phyloP scores from a whole-genome alignment of 2,797 vertebrate species.

The Pseudotriccus pelzelni region DNA sequence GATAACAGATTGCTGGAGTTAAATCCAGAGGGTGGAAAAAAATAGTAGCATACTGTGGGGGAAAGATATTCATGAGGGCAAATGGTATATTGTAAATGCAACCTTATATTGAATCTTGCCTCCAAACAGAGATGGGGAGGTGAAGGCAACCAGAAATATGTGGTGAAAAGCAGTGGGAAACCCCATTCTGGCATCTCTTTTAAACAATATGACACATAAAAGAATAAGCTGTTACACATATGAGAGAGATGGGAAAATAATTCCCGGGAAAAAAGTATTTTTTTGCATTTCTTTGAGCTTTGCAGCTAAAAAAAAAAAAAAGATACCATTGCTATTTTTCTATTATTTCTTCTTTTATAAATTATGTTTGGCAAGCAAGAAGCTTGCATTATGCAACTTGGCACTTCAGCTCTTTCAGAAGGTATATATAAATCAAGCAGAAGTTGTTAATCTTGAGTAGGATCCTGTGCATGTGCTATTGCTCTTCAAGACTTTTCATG shows the following conservation, averaged over 20 bases:
- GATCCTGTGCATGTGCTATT: not conserved
- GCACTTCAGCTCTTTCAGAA: not conserved
- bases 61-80: not conserved
- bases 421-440: not conserved
- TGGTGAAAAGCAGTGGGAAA: not conserved
- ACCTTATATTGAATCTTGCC: not conserved
- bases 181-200: not conserved
- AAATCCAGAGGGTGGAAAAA: not conserved
- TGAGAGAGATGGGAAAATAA: not conserved
- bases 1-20: not conserved
- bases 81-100: not conserved
- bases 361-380: not conserved
- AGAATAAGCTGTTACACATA: not conserved
- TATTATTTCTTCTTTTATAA: not conserved
- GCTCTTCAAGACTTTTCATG: not conserved
- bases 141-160: not conserved
- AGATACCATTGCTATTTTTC: not conserved
- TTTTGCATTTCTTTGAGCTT: not conserved
- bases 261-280: not conserved
- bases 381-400: not conserved
- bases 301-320: not conserved
- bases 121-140: not conserved
- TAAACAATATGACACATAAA: not conserved
- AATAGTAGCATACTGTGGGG: not conserved
- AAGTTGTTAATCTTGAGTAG: conserved; percentile 7